Conservation (phyloP, 2,797 vertebrate species). For the Mormyrus proboscirostris region DNA sequence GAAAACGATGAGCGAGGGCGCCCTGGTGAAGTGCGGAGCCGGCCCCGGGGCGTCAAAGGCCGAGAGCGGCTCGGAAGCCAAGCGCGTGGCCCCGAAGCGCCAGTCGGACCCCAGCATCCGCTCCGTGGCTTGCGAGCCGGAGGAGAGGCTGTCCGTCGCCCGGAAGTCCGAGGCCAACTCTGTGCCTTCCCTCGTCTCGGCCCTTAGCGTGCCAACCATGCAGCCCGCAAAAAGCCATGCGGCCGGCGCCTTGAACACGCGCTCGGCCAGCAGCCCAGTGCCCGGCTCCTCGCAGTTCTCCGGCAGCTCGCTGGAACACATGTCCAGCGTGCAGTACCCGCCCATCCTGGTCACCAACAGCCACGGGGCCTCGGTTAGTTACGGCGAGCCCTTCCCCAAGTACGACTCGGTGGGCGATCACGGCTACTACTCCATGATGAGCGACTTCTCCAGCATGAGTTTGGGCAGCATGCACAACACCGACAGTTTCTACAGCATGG, state of each 20-base stretch:
- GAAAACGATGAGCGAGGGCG: slow-evolving; percentile 97
- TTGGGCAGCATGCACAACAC: slow-evolving; percentile 85
- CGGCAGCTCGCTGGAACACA: slow-evolving; percentile 91
- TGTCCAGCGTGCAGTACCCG: slow-evolving; percentile 90
- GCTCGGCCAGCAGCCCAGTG: slow-evolving; percentile 96
- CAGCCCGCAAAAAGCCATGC: slow-evolving; percentile 90
- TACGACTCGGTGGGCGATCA: slow-evolving; percentile 92
- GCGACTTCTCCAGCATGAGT: slow-evolving; percentile 91
- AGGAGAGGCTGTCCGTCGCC: slow-evolving; percentile 74
- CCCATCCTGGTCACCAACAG: slow-evolving; percentile 98
- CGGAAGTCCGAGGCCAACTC: slow-evolving; percentile 91
- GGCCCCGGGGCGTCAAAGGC: slow-evolving; percentile 67
- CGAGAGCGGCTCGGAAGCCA: slow-evolving; percentile 78
- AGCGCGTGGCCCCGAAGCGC: slow-evolving; percentile 88
- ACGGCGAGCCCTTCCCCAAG: slow-evolving; percentile 87
- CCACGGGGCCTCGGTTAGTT: slow-evolving; percentile 87
- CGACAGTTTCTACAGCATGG: slow-evolving; percentile 88
- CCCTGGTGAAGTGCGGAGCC: slow-evolving; percentile 78
- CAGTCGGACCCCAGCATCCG: slow-evolving; percentile 98
- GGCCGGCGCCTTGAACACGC: slow-evolving; percentile 88
- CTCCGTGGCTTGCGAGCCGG: slow-evolving; percentile 82
- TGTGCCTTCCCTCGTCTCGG: slow-evolving; percentile 92
- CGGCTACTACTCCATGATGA: slow-evolving; percentile 93
- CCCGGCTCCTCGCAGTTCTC: slow-evolving; percentile 89
- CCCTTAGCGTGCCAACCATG: slow-evolving; percentile 93